Evolutionary conservation across 1,140 invertebrate genomes (phyloP), one percentile per base, ranked within the genome.

Genomic region (Cataglyphis hispanica): DNA sequence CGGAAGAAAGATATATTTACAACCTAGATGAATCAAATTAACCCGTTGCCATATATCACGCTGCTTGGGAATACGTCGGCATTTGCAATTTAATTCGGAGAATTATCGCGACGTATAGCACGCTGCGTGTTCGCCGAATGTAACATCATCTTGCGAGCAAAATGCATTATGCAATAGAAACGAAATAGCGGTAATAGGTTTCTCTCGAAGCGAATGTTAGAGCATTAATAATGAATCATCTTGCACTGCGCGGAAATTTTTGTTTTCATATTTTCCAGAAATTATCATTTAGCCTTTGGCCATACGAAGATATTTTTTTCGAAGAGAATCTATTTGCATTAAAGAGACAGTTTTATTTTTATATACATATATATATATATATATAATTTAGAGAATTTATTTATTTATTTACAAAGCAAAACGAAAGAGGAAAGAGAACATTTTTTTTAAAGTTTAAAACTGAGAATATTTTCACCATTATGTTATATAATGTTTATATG

Each of bases 31-130:
- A 89, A 89, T 89, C 83, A 81, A 89, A 88, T 89, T 89, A 89
- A 66, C 66, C 46, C 67, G 64, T 75, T 76, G 83, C 34, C 75
- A 85, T 89, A 89, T 76, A 86, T 89, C 87, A 86, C 67, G 53
- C 61, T 88, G 87, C 84, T 88, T 74, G 81, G 61, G 63, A 81
- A 89, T 85, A 88, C 87, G 87, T 88, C 87, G 84, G 74, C 83
- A 88, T 89, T 89, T 88, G 87, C 83, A 89, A 89, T 89, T 89
- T 84, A 89, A 89, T 89, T 89, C 67, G 78, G 53, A 74, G 53
- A 83, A 83, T 83, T 83, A 83, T 83, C 78, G 67, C 78, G 78
- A 83, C 78, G 78, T 83, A 83, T 83, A 83, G 78, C 67, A 46
- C 78, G 67, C 78, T 83, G 67, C 78, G 67, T 60, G 56, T 46